phyloP scores from a whole-genome alignment of 2,888 invertebrate species.

The Philereme transversata region DNA sequence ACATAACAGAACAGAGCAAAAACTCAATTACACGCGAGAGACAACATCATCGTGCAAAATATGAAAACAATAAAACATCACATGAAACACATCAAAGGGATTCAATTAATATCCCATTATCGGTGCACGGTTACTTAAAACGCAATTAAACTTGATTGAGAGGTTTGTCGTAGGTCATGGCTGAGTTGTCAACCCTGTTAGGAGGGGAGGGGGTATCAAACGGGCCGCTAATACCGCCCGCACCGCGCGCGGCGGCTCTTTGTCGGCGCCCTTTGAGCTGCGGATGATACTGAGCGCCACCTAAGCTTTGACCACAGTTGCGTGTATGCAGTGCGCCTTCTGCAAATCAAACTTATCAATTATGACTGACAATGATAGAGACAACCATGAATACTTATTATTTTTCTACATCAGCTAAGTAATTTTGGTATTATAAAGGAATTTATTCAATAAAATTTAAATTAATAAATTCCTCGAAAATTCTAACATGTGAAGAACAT shows the following conservation, averaged over 20 bases:
- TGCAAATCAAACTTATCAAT: no score
- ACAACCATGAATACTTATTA: no score
- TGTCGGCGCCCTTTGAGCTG: conserved; percentile 81
- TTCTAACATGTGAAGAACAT: no score
- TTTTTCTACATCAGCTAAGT: no score
- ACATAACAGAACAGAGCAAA: conserved; percentile 25
- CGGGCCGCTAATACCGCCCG: conserved; percentile 81
- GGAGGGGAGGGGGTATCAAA: conserved; percentile 69
- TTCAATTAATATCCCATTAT: conserved; percentile 41
- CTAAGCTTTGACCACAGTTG: conserved; percentile 45
- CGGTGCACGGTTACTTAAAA: conserved; percentile 48
- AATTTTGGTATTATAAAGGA: no score
- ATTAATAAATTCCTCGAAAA: no score
- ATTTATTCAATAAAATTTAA: no score
- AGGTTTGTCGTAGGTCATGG: conserved; percentile 58
- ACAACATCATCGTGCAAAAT: conserved; percentile 22
- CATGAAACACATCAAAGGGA: conserved; percentile 37
- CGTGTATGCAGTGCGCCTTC: conserved; percentile 32
- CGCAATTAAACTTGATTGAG: conserved; percentile 55
- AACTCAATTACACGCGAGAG: conserved; percentile 24
- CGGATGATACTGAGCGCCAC: conserved; percentile 67
- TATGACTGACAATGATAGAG: no score
- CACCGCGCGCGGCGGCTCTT: conserved; percentile 74
- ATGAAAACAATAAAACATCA: conserved; percentile 34
- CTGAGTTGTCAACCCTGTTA: conserved; percentile 63